These are phyloP conservation scores for Acanthurus leucopareius DNA, from an alignment of 2,797 vertebrate genomes.

Conservation along the genomic window DNA sequence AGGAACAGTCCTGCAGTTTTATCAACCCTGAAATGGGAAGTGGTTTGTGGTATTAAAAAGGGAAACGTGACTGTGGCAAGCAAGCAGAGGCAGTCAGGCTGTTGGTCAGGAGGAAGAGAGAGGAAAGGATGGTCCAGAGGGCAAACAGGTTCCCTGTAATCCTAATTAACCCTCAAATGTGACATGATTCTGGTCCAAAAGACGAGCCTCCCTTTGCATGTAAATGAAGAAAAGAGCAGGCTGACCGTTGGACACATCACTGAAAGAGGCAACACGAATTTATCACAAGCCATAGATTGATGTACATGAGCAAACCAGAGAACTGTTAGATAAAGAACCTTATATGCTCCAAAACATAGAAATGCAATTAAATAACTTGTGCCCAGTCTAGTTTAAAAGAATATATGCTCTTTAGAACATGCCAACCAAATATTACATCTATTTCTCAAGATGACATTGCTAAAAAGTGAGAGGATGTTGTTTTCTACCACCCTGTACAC, in stretches of 20 bases:
- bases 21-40: slow-evolving; percentile 73
- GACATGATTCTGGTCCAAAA: slow-evolving; percentile 19
- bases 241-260: background rate
- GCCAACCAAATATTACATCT: background rate
- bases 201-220: slow-evolving; percentile 11
- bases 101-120: slow-evolving; percentile 31
- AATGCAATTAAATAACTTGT: no score
- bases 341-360: background rate
- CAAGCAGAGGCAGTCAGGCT: slow-evolving; percentile 5
- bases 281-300: background rate
- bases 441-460: background rate
- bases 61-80: slow-evolving; percentile 53
- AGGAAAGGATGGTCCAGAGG: slow-evolving; percentile 16
- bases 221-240: slow-evolving; percentile 5
- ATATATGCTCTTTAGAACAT: background rate
- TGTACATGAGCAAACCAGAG: background rate
- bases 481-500: no score
- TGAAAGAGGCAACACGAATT: slow-evolving; percentile 2
- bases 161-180: slow-evolving; percentile 45
- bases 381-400: background rate
- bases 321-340: background rate
- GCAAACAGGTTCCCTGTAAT: slow-evolving; percentile 44
- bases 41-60: slow-evolving; percentile 70
- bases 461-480: background rate
- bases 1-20: slow-evolving; percentile 64